Evolutionary conservation across 1,140 invertebrate genomes (phyloP).

Genomic region (Drosophila busckii): DNA sequence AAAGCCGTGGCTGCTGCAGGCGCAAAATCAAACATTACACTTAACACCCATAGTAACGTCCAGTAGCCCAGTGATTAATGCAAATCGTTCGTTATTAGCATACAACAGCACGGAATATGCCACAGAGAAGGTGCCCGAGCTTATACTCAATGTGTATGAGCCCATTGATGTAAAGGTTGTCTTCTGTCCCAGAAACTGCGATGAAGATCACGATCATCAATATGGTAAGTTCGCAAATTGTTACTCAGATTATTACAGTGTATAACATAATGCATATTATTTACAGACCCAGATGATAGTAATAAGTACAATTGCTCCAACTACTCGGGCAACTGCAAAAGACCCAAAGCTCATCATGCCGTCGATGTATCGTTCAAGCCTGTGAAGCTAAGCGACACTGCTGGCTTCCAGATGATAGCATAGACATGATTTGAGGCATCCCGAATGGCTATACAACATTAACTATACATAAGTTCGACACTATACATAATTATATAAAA

Average conservation of each 20-base stretch:
- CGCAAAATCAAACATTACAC: constrained; percentile 44
- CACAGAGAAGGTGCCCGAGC: constrained; percentile 50
- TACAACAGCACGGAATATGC: constrained; percentile 13
- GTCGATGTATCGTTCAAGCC: constrained; percentile 58
- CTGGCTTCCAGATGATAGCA: constrained; percentile 41
- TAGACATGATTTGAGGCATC: constrained; percentile 7
- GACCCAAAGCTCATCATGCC: constrained; percentile 31
- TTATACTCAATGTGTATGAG: constrained; percentile 54
- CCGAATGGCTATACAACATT: constrained; percentile 21
- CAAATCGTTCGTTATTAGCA: constrained; percentile 37
- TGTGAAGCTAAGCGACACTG: constrained; percentile 29
- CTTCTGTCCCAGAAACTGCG: constrained; percentile 55
- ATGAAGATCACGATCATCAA: constrained; percentile 60
- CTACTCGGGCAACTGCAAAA: constrained; percentile 20
- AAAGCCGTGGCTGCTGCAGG: constrained; percentile 46
- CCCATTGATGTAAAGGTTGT: constrained; percentile 61
- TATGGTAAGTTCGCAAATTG: constrained; percentile 35
- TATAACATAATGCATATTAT: neutral
- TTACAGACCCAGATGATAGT: constrained; percentile 64
- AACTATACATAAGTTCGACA: constrained; percentile 13
- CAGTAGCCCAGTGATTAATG: constrained; percentile 49
- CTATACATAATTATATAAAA: neutral
- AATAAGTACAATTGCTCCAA: constrained; percentile 44
- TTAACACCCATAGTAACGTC: constrained; percentile 28
- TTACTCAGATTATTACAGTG: accelerated